Percentiles rank a stretch among this genome's conserved stretches.
phyloP scores from a whole-genome alignment of 1,140 invertebrate genomes.

The Brachionus manjavacas region DNA sequence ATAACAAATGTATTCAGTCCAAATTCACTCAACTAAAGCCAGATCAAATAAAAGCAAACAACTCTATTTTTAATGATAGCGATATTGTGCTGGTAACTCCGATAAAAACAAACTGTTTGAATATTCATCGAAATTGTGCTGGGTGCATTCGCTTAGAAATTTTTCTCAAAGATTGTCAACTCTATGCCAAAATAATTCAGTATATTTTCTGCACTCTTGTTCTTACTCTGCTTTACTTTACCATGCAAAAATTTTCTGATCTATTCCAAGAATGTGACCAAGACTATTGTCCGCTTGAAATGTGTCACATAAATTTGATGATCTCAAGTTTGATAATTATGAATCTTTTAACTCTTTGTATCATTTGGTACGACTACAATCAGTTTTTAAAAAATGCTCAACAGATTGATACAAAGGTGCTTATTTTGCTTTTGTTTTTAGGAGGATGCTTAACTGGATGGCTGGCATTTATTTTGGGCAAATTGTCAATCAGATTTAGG shows the following conservation, averaged over 20 bases:
- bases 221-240: neutral
- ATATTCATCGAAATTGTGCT: neutral
- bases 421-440: neutral
- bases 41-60: neutral
- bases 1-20: neutral
- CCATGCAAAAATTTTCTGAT: neutral
- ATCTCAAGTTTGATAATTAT: neutral
- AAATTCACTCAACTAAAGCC: neutral
- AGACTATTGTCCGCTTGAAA: neutral
- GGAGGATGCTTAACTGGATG: neutral
- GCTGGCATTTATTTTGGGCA: neutral
- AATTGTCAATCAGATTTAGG: neutral
- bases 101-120: neutral
- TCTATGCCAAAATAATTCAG: slow-evolving; percentile 7
- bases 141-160: neutral
- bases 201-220: neutral
- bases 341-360: neutral
- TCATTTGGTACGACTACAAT: neutral
- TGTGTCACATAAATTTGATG: neutral
- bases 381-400: neutral
- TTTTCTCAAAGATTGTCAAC: neutral
- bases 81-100: neutral
- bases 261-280: neutral
- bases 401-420: neutral
- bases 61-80: neutral